phyloP scores from a whole-genome alignment of 2,113 vertebrate species.

The Mesocricetus auratus region DNA sequence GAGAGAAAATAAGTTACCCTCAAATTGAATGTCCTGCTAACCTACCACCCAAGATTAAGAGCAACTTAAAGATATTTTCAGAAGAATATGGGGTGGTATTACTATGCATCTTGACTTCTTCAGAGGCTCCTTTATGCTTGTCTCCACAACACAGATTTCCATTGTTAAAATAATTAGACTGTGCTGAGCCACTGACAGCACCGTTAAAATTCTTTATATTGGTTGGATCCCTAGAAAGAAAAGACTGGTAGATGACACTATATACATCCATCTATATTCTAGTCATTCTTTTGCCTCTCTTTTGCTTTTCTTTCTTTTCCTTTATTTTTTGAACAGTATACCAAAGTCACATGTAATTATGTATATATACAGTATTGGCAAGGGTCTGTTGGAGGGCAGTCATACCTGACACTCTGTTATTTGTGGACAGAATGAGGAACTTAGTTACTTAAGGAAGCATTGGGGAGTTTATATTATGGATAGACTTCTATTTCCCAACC shows the following conservation, averaged over 20 bases:
- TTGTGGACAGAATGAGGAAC: not conserved
- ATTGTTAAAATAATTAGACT: not conserved
- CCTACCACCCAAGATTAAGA: not conserved
- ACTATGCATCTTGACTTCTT: not conserved
- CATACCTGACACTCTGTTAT: not conserved
- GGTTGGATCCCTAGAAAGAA: not conserved
- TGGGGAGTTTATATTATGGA: not conserved
- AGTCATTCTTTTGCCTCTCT: not conserved
- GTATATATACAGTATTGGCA: not conserved
- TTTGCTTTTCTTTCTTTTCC: not conserved
- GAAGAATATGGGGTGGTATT: not conserved
- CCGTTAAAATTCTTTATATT: not conserved
- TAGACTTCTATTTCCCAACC: not conserved
- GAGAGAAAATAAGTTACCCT: slow-evolving; percentile 9
- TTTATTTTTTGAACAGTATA: not conserved
- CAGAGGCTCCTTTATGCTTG: not conserved
- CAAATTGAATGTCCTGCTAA: slow-evolving; percentile 31
- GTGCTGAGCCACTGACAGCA: not conserved
- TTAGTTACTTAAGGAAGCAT: not conserved
- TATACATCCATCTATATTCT: not conserved
- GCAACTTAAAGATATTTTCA: not conserved
- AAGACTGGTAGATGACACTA: not conserved
- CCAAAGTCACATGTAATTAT: not conserved
- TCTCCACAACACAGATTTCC: not conserved
- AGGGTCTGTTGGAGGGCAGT: not conserved